A percentile compares a stretch with the other conserved stretches of the same genome.
Evolutionary conservation across 2,888 invertebrate genomes (phyloP).

Genomic region (Drosophila histrio): DNA sequence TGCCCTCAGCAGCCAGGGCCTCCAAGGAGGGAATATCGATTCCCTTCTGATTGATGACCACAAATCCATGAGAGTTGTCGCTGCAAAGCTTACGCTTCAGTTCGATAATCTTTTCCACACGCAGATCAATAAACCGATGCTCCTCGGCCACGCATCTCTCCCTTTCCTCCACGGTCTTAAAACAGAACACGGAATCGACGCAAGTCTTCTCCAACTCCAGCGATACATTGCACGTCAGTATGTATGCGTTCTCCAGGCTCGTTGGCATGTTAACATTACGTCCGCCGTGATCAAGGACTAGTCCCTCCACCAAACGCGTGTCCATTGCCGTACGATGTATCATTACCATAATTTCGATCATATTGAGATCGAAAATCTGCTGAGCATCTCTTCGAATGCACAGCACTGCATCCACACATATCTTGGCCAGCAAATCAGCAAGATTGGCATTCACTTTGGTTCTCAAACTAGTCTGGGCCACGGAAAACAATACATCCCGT

Average conservation of each 20-base stretch:
- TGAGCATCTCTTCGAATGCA: slow-evolving; percentile 87
- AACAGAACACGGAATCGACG: slow-evolving; percentile 98
- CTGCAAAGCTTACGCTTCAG: slow-evolving; percentile 96
- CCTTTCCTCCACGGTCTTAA: slow-evolving; percentile 97
- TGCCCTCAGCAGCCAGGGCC: slow-evolving; percentile 97
- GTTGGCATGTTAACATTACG: slow-evolving; percentile 99
- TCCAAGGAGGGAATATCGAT: slow-evolving; percentile 98
- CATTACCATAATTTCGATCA: slow-evolving; percentile 99
- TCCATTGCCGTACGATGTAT: slow-evolving; percentile 93
- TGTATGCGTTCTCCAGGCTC: slow-evolving; percentile 94
- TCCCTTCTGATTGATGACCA: slow-evolving; percentile 98
- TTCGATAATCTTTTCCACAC: slow-evolving; percentile 95
- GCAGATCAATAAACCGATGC: slow-evolving; percentile 96
- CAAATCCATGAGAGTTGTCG: slow-evolving; percentile 94
- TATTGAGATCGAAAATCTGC: slow-evolving; percentile 93
- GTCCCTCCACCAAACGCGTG: slow-evolving; percentile 91
- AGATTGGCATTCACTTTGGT: slow-evolving; percentile 94
- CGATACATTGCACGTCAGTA: slow-evolving; percentile 98
- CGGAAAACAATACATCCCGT: slow-evolving; percentile 89
- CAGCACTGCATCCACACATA: slow-evolving; percentile 96
- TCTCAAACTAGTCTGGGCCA: slow-evolving; percentile 94
- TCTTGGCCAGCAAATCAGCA: slow-evolving; percentile 93
- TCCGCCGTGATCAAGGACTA: slow-evolving; percentile 98
- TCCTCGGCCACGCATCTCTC: slow-evolving; percentile 97
- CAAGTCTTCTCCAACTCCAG: slow-evolving; percentile 99